Evolutionary conservation across 2,797 vertebrate species (phyloP), one percentile per base, ranked within the genome.

Genomic region (Merluccius polli): DNA sequence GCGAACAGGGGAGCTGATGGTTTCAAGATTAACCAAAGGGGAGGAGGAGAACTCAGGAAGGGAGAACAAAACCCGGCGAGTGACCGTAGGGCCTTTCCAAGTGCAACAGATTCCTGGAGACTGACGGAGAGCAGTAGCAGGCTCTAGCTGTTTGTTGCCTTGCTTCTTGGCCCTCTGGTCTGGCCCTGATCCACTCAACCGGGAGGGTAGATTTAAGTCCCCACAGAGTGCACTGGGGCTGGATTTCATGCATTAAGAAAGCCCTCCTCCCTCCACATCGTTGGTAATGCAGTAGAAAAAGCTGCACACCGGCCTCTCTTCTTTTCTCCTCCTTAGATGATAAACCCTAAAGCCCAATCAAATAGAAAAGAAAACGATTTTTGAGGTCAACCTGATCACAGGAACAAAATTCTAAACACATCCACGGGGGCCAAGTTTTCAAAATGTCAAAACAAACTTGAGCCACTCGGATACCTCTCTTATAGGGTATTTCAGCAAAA

Each of bases 391-490:
- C 11, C 73, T 63, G 77, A 83, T 87, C 78, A 79, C 72, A 29
- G 79, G 73, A 80, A 79, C 65, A n/a, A 85, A 86, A 85, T 70
- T 83, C 75, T 80, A 84, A 86, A 83, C 77, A 82, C 74, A 32
- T 81, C 84, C 59, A 76, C 67, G 24, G 69, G 9, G 15, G 38
- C 81, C 11, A 24, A 33, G 78, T 75, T 82, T 78, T 73, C 29
- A 71, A 86, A 75, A 87, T 11, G 48, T 86, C 84, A 86, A 83
- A 89, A 86, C 82, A 89, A 85, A 86, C 77, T 70, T 0, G 59
- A 79, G 81, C n/a, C 6, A 78, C 81, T 86, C 84, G 86, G 85
- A 85, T 80, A 75, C 73, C 67, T 83, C 78, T 84, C 78, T 79
- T 35, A 80, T 77, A 76, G 75, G 0, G 59, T 78, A 75, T 84